These are phyloP conservation scores for Sturmia bella DNA, from an alignment of 2,888 invertebrate genomes.

Conservation along the genomic window DNA sequence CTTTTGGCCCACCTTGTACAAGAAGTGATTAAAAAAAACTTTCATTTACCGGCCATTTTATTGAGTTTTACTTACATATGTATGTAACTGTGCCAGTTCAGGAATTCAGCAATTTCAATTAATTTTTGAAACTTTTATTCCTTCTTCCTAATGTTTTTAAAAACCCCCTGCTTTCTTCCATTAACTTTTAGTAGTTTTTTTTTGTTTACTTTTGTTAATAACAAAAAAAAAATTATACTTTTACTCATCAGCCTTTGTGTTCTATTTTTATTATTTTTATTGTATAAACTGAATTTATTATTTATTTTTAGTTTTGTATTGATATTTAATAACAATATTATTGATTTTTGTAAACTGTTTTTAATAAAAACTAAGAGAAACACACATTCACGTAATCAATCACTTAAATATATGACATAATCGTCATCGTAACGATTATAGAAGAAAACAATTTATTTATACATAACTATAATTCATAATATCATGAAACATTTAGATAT, in stretches of 20 bases:
- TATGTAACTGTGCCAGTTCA: no score
- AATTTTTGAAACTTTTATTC: background rate
- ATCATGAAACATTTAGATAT: constrained; percentile 46
- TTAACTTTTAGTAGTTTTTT: background rate
- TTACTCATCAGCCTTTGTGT: constrained; percentile 12
- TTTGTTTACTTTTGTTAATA: constrained; percentile 22
- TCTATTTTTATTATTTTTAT: constrained; percentile 44
- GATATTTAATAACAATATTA: constrained; percentile 62
- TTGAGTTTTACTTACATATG: no score
- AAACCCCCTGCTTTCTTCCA: background rate
- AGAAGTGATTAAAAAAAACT: no score
- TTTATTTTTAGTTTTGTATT: constrained; percentile 65
- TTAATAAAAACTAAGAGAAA: constrained; percentile 23
- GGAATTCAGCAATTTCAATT: background rate
- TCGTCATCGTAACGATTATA: constrained; percentile 16
- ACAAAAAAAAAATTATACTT: background rate
- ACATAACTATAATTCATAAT: constrained; percentile 48
- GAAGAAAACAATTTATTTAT: constrained; percentile 11
- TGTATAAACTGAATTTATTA: constrained; percentile 64
- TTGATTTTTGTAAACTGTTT: constrained; percentile 40
- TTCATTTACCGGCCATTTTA: no score
- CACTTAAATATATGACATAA: constrained; percentile 37
- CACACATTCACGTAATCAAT: constrained; percentile 51
- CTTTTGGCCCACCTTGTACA: no score
- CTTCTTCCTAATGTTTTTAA: background rate